Percentiles rank a stretch among this genome's conserved stretches.
Evolutionary conservation across 1,140 invertebrate species (phyloP).

Genomic region (Colletes latitarsis): DNA sequence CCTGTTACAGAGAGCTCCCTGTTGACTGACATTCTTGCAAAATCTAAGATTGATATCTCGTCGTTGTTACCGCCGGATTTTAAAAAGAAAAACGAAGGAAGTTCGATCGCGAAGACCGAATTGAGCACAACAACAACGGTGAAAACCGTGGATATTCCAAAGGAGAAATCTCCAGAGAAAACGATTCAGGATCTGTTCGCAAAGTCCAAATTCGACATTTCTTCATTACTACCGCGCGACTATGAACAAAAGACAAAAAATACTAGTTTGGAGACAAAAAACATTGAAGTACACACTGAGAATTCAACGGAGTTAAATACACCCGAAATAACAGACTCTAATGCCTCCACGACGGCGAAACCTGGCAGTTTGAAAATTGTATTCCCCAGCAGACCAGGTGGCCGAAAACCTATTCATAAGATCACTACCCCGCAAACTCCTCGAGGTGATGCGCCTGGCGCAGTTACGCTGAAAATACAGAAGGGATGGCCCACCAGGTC

Average conservation of each 20-base stretch:
- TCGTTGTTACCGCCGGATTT: slow-evolving; percentile 85
- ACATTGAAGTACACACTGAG: not conserved
- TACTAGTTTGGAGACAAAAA: slow-evolving; percentile 13
- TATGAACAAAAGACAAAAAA: slow-evolving; percentile 78
- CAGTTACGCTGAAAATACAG: slow-evolving; percentile 85
- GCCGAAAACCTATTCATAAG: slow-evolving; percentile 84
- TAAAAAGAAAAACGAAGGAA: slow-evolving; percentile 71
- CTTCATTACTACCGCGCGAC: slow-evolving; percentile 83
- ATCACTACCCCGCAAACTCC: slow-evolving; percentile 82
- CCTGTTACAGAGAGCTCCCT: slow-evolving; percentile 71
- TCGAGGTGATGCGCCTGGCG: slow-evolving; percentile 71
- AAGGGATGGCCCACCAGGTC: slow-evolving; percentile 92
- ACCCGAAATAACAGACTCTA: slow-evolving; percentile 61
- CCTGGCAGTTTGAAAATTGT: slow-evolving; percentile 85
- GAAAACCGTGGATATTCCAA: slow-evolving; percentile 30
- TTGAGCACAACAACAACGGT: slow-evolving; percentile 59
- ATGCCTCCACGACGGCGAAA: slow-evolving; percentile 70
- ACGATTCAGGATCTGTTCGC: slow-evolving; percentile 77
- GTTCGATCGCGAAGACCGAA: slow-evolving; percentile 62
- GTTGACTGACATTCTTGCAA: slow-evolving; percentile 72
- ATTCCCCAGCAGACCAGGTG: slow-evolving; percentile 89
- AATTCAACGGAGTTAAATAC: slow-evolving; percentile 45
- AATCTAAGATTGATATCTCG: slow-evolving; percentile 83
- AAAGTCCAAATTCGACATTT: slow-evolving; percentile 82
- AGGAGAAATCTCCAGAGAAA: slow-evolving; percentile 71